Evolutionary conservation across 1,140 invertebrate species (phyloP).

Genomic region (Calliopsis andreniformis): DNA sequence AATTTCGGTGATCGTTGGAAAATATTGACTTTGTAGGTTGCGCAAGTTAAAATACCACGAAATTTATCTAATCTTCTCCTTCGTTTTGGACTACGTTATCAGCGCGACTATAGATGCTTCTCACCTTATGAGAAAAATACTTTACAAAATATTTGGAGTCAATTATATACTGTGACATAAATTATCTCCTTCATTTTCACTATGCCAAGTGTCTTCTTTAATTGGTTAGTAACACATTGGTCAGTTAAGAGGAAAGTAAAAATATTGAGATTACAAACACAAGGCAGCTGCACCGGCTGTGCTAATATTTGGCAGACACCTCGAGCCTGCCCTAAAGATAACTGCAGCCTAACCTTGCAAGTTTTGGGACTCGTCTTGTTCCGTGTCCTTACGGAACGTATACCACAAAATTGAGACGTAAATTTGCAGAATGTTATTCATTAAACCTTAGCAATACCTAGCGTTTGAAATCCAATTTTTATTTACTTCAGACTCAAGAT

Average conservation of each 20-base stretch:
- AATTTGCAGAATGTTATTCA: too few relatives aligned
- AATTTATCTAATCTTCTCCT: slow-evolving; percentile 56
- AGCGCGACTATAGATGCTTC: neutral
- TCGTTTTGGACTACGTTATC: slow-evolving; percentile 17
- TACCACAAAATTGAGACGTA: neutral
- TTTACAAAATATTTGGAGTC: too few relatives aligned
- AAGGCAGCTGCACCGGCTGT: slow-evolving; percentile 61
- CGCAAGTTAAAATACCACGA: slow-evolving; percentile 34
- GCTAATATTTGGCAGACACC: slow-evolving; percentile 65
- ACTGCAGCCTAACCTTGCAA: slow-evolving; percentile 27
- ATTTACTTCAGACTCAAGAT: too few relatives aligned
- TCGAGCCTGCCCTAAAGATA: slow-evolving; percentile 44
- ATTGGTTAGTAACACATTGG: slow-evolving; percentile 2
- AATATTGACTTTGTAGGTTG: slow-evolving; percentile 20
- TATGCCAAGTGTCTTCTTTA: neutral
- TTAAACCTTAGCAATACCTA: too few relatives aligned
- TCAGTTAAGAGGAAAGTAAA: slow-evolving; percentile 6
- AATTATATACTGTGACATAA: too few relatives aligned
- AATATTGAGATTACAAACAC: slow-evolving; percentile 6
- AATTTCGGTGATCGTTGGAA: neutral
- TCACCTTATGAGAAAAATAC: too few relatives aligned
- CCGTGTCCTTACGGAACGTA: neutral
- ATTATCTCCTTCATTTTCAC: neutral
- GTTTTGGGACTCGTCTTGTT: slow-evolving; percentile 31
- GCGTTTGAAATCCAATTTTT: too few relatives aligned